Evolutionary conservation across 2,797 vertebrate species (phyloP), one percentile per base, ranked within the genome.

Genomic region (Gambusia yucatana): DNA sequence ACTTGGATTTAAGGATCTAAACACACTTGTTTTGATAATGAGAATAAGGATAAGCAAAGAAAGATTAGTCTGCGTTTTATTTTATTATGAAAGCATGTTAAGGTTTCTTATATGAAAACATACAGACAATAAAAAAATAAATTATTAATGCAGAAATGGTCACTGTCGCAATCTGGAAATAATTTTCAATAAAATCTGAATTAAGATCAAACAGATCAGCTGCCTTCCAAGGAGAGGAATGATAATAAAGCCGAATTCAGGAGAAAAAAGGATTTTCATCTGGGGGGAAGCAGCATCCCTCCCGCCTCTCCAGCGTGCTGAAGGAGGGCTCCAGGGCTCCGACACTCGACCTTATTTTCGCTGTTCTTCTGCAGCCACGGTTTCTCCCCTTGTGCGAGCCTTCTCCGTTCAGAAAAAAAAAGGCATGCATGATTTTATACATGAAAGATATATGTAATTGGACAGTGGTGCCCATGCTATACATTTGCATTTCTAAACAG

Each of bases 381-480:
- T 90, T 88, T 90, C 92, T 95, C 93, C 93, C 94, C 96, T 95
- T 96, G 95, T 95, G 94, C 91, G 83, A 78, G 80, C 93, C 92
- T 93, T 94, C 91, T 91, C 86, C 86, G 84, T 91, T 88, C 76
- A 80, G 13, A n/a, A 82, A 91, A 92, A 47, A 91, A 88, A 85
- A 94, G 90, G 90, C 94, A 95, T 94, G 95, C 95, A 96, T 95
- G 95, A 96, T 95, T 96, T 96, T 93, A 95, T 95, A 96, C 94
- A 96, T 95, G 96, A 96, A 95, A 96, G 95, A 96, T 95, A 93
- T 95, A 95, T 96, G 95, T 96, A 96, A 96, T 96, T 96, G 95
- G 95, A 96, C 95, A 91, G 93, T 92, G 88, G 90, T 87, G 92
- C 91, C 95, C 90, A 92, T 95, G 93, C 89, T 81, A 92, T 90